Evolutionary conservation across 1,140 invertebrate species (phyloP), one percentile per base, ranked within the genome.

Genomic region (Alviniconcha marisindica): DNA sequence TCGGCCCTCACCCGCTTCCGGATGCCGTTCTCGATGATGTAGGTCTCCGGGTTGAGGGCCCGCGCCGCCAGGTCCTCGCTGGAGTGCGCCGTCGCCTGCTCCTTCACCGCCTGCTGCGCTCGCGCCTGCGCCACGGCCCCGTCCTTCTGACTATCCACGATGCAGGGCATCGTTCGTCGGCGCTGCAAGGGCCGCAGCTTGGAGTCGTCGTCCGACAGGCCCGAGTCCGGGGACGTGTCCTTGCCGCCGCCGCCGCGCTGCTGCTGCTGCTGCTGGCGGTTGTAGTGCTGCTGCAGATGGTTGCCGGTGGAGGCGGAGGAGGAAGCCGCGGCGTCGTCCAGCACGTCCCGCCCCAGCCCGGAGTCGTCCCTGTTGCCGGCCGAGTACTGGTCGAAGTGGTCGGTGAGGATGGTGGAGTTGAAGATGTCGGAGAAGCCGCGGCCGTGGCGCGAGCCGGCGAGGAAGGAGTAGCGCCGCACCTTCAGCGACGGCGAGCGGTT

Each of bases 331-430:
- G 86, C 60, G 84, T 86, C 87, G 42, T 83, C 82, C 74, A 89
- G 21, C 66, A 88, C 83, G 69, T 90, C 89, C 33, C 86, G 84
- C 48, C 90, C 88, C 51, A 89, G 83, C 71, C 86, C 88, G 81
- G 86, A 89, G 73, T 96, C 96, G 90, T 97, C 97, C 90, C 86
- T 86, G 80, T 88, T 73, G 21, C 82, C 84, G 74, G 90, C 87
- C 36, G 89, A 88, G 84, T 99, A 99, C 91, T 99, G 98, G 94
- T 99, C 97, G 92, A 99, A 95, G 86, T 95, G 95, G 89, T 96
- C 95, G 89, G 94, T 95, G 89, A 95, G 88, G 82, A 92, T 91
- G 71, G 91, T 91, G 83, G 90, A 91, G 83, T 91, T 93, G 66
- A 92, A 91, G 51, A 92, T 87, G 82, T 92, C 90, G 85, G 91